Evolutionary conservation across 2,888 invertebrate genomes (phyloP).

Genomic region (Fissipunctia ypsillon): DNA sequence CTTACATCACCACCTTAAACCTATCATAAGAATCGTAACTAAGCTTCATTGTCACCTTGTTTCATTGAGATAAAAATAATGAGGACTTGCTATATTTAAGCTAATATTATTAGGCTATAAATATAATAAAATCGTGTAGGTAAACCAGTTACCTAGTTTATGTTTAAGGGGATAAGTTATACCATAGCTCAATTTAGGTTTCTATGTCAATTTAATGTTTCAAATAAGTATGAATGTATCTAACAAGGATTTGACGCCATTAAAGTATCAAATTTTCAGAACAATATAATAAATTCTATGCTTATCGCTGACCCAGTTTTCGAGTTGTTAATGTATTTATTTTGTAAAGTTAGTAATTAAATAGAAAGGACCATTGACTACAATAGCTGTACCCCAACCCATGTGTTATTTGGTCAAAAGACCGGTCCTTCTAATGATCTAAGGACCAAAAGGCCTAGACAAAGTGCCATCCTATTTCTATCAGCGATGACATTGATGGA

Average conservation of each 20-base stretch:
- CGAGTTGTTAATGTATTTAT: neutral
- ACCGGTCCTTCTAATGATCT: too few relatives aligned
- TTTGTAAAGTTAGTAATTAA: slow-evolving; percentile 3
- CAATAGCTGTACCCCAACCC: neutral
- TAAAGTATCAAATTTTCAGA: slow-evolving; percentile 23
- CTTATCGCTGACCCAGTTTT: slow-evolving; percentile 40
- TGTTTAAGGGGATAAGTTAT: neutral
- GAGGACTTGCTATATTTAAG: neutral
- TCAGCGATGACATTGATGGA: too few relatives aligned
- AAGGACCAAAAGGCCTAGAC: neutral
- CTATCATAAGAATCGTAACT: neutral
- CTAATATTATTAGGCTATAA: neutral
- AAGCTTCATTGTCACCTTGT: neutral
- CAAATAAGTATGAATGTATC: neutral
- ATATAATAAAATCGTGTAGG: neutral
- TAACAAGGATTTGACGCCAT: neutral
- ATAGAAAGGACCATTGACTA: neutral
- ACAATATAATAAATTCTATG: slow-evolving; percentile 15
- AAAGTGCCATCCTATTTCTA: neutral
- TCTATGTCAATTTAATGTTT: slow-evolving; percentile 21
- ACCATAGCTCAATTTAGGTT: neutral
- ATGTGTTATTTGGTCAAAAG: neutral
- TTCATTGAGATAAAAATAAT: slow-evolving; percentile 1
- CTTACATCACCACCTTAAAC: too few relatives aligned
- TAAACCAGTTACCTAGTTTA: slow-evolving; percentile 7